Evolutionary conservation across 37 sponge, comb jelly and placozoan species (phyloP).

Genomic region (Dysidea cf. avara): DNA sequence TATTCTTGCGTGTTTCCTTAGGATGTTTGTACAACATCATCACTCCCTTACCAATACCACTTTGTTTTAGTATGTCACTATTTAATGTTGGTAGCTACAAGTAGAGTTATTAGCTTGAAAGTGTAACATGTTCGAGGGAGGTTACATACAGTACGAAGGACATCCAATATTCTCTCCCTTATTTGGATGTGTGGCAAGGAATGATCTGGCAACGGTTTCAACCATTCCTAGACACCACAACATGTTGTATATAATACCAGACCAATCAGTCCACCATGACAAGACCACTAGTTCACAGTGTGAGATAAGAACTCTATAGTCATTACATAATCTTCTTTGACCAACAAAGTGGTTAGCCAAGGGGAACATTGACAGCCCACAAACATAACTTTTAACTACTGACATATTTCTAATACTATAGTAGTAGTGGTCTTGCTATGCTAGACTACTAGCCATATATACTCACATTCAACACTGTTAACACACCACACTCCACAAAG

Average conservation of each 20-base stretch:
- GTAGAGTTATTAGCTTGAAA: too few relatives aligned
- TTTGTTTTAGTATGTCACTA: conserved; percentile 77
- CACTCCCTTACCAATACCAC: conserved; percentile 94
- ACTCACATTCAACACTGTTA: conserved; percentile 69
- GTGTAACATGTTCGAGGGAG: too few relatives aligned
- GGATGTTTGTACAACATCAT: conserved; percentile 96
- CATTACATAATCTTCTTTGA: too few relatives aligned
- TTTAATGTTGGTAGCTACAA: conserved; percentile 73
- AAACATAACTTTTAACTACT: too few relatives aligned
- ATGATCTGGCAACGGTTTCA: conserved; percentile 93
- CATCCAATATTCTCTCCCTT: conserved; percentile 73
- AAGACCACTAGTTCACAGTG: too few relatives aligned
- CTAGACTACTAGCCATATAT: too few relatives aligned
- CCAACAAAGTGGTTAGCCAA: too few relatives aligned
- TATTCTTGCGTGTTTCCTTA: conserved; percentile 87
- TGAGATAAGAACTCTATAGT: too few relatives aligned
- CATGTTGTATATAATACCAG: not conserved
- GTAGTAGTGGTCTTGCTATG: too few relatives aligned
- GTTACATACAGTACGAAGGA: conserved; percentile 52
- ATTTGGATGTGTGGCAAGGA: conserved; percentile 93
- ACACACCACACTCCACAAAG: conserved; percentile 77
- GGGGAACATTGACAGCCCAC: too few relatives aligned
- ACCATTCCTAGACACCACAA: conserved; percentile 71
- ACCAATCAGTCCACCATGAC: not conserved
- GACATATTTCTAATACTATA: too few relatives aligned